Base-by-base conservation (phyloP, 2,113 vertebrate species). In the Cisticola juncidis region DNA sequence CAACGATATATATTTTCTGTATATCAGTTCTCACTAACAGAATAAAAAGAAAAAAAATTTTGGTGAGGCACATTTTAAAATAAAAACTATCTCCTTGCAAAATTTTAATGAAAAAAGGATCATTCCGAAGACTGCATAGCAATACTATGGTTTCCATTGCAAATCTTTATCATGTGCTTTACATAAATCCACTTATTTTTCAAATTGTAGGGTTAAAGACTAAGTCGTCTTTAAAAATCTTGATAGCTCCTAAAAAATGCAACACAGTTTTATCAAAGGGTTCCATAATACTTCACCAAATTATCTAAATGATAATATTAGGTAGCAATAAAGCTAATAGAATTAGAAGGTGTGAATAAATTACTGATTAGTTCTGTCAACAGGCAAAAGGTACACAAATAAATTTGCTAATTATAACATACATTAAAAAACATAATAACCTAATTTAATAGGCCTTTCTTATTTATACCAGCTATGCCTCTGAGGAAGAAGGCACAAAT, bases 291-390 rank as follows among this genome's bases (percentile, higher is more conserved):
- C 9, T 79, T 85, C 61, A 87, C 5, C 8, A 57, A 64, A 81
- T 91, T 89, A 77, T 79, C 57, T 72, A 60, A 90, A 57, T 31
- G 58, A 78, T 54, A 84, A 86, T 50, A 82, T 71, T 36, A 82
- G 47, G 35, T 54, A 80, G 15, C 11, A 91, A 71, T 73, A 85
- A 72, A 79, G 24, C 22, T 53, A 25, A 40, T 21, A 72, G n/a
- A 88, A 86, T 86, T 84, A 77, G 68, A 69, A 89, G 65, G 74
- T 87, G 61, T 94, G 81, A 94, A 87, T 91, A 95, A 91, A 93
- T 93, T 93, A 78, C 0, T 0, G 31, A 35, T 44, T 60, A 68
- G 10, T 85, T 74, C 12, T 64, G 36, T 31, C 61, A 82, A 28
- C 45, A 54, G 8, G 11, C 4, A 71, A 84, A 74, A 45, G 9